Conservation (phyloP, 2,113 vertebrate species). For the Panthera uncia region DNA sequence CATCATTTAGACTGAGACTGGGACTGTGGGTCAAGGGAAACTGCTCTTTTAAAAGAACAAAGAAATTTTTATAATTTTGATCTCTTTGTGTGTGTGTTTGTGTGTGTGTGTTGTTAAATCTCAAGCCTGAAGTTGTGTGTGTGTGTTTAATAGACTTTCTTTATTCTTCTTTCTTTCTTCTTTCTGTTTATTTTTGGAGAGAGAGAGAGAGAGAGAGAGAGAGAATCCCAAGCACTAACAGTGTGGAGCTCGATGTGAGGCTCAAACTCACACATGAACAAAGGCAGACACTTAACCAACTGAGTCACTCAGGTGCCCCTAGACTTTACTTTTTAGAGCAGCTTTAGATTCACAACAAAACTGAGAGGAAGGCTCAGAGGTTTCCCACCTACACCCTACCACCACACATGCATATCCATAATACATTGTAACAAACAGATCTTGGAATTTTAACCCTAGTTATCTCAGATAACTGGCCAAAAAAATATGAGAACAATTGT, state of each 20-base stretch:
- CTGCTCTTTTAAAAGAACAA: background rate
- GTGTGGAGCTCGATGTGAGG: no score
- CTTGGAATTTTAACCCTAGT: constrained; percentile 14
- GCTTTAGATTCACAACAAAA: background rate
- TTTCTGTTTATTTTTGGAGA: no score
- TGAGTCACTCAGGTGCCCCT: background rate
- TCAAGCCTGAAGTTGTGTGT: background rate
- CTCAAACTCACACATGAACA: no score
- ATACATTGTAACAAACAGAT: background rate
- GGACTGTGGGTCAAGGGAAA: background rate
- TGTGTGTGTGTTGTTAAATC: background rate
- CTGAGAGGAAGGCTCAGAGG: background rate
- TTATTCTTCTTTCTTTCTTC: no score
- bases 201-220: no score
- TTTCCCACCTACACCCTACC: background rate
- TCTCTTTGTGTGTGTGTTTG: background rate
- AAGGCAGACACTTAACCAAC: no score
- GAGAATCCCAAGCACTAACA: no score
- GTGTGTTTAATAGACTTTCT: background rate
- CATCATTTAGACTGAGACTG: background rate
- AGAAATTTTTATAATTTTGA: background rate
- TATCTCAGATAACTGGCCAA: background rate
- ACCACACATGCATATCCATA: background rate
- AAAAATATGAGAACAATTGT: background rate
- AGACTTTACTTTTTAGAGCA: background rate